Conservation (phyloP, 2,113 vertebrate genomes). For the Naja naja region DNA sequence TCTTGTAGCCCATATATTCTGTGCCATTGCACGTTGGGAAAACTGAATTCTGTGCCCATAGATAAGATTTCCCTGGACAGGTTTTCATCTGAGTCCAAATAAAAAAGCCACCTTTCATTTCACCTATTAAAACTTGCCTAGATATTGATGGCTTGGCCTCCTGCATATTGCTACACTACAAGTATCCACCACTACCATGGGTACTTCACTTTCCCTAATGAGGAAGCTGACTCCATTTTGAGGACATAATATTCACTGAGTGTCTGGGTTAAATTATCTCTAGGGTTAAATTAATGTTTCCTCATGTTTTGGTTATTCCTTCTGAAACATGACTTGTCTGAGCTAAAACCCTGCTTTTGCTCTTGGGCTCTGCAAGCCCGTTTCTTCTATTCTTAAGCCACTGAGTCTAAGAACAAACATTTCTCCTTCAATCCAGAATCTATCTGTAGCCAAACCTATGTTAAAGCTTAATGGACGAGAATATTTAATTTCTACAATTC, state of each 20-base stretch:
- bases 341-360: background rate
- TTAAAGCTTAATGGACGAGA: background rate
- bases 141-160: background rate
- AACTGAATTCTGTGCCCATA: background rate
- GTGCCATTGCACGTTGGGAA: background rate
- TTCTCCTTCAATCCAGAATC: background rate
- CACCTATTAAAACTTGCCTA: background rate
- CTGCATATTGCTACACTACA: background rate
- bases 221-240: background rate
- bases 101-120: background rate
- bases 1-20: background rate
- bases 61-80: background rate
- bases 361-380: background rate
- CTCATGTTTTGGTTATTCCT: background rate
- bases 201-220: background rate
- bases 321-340: background rate
- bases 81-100: background rate
- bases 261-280: background rate
- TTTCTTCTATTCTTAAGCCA: background rate
- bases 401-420: background rate
- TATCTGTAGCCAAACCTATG: background rate
- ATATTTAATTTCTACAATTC: background rate
- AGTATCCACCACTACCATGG: background rate
- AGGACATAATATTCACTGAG: background rate
- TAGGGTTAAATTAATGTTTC: background rate